These are phyloP conservation scores for Heliothis virescens DNA, from an alignment of 1,140 invertebrate genomes.

Conservation along the genomic window DNA sequence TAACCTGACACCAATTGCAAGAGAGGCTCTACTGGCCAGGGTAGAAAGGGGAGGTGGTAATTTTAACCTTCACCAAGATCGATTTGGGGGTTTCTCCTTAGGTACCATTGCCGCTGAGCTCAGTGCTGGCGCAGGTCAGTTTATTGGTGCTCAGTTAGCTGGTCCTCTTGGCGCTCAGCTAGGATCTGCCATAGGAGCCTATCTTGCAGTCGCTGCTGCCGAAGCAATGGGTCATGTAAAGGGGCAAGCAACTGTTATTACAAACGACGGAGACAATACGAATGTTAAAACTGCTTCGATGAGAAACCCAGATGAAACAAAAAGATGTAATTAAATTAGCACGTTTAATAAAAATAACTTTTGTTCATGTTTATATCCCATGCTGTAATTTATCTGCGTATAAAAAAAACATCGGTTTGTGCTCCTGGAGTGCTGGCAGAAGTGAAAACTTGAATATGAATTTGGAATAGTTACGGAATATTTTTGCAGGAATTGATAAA, in stretches of 20 bases:
- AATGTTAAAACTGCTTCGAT: too few species aligned
- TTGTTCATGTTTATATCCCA: too few species aligned
- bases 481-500: too few species aligned
- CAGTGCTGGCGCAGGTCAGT: background rate
- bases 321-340: background rate
- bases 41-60: background rate
- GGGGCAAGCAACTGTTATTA: background rate
- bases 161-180: background rate
- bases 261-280: background rate
- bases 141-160: background rate
- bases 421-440: too few species aligned
- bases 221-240: too few species aligned
- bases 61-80: background rate
- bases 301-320: too few species aligned
- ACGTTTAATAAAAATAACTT: background rate
- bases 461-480: too few species aligned
- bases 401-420: too few species aligned
- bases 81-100: background rate
- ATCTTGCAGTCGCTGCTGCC: background rate
- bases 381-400: too few species aligned
- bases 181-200: background rate
- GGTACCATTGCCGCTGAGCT: background rate
- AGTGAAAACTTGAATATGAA: too few species aligned
- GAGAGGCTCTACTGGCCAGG: background rate
- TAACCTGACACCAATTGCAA: background rate